phyloP scores from a whole-genome alignment of 2,888 invertebrate genomes.

The Oscheius sp. region DNA sequence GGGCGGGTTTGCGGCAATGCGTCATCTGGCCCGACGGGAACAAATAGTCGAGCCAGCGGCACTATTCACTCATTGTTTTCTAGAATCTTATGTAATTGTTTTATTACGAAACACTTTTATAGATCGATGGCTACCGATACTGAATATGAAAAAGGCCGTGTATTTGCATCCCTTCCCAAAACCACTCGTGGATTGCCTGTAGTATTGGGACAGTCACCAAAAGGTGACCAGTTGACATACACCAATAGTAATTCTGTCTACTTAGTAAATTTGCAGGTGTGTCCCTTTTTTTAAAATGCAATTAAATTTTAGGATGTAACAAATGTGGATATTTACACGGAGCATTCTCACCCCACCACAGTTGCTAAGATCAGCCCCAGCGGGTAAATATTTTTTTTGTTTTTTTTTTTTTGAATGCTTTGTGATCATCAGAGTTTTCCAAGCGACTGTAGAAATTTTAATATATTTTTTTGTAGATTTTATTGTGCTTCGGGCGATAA shows the following conservation, averaged over 20 bases:
- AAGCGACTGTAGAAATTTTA: not conserved
- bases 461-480: conserved; percentile 31
- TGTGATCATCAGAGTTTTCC: not conserved
- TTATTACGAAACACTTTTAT: not conserved
- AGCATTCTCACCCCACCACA: conserved; percentile 93
- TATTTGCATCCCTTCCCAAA: conserved; percentile 89
- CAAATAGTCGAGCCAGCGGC: conserved; percentile 30
- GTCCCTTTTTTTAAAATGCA: not conserved
- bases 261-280: conserved; percentile 92
- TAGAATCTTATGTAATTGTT: too few species aligned
- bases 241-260: conserved; percentile 97
- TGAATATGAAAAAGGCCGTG: conserved; percentile 38
- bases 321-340: conserved; percentile 88
- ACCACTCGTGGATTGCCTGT: conserved; percentile 94
- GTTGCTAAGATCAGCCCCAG: conserved; percentile 98
- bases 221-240: conserved; percentile 95
- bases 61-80: conserved; percentile 10
- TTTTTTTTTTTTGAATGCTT: not conserved
- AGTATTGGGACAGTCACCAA: conserved; percentile 89
- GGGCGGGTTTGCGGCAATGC: conserved; percentile 28
- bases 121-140: conserved; percentile 27
- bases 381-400: conserved; percentile 81
- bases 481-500: conserved; percentile 57
- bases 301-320: conserved; percentile 46
- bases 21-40: conserved; percentile 33